Evolutionary conservation across 2,888 invertebrate species (phyloP).

Genomic region (Sepiola atlantica): DNA sequence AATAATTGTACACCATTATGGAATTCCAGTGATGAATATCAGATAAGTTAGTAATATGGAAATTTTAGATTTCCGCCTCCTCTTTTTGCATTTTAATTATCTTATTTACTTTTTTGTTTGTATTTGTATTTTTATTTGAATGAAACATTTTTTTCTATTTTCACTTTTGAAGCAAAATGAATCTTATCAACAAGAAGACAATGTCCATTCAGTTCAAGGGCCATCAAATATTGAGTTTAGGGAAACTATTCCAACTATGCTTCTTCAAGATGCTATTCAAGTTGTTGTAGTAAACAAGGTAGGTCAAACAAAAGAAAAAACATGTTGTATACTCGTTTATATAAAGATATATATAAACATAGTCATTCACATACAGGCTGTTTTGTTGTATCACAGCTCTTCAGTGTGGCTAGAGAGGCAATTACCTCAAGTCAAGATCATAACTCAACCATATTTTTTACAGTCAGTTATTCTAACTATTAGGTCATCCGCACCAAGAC

Average conservation of each 20-base stretch:
- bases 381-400: too few relatives aligned
- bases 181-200: neutral
- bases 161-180: neutral
- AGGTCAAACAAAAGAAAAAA: neutral
- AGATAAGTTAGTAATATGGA: neutral
- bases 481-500: neutral
- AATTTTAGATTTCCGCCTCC: neutral
- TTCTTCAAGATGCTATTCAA: constrained; percentile 60
- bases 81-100: too few relatives aligned
- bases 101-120: neutral
- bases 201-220: neutral
- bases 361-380: too few relatives aligned
- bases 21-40: neutral
- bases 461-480: neutral
- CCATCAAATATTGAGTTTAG: constrained; percentile 37
- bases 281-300: constrained; percentile 63
- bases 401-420: neutral
- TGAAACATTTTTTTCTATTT: neutral
- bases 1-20: neutral
- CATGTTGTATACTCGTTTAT: neutral
- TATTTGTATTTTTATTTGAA: neutral
- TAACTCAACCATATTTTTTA: neutral
- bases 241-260: neutral
- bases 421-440: neutral
- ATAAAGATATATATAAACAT: too few relatives aligned